Evolutionary conservation across 2,888 invertebrate species (phyloP), one percentile per base, ranked within the genome.

Genomic region (Oscheius myriophilus): DNA sequence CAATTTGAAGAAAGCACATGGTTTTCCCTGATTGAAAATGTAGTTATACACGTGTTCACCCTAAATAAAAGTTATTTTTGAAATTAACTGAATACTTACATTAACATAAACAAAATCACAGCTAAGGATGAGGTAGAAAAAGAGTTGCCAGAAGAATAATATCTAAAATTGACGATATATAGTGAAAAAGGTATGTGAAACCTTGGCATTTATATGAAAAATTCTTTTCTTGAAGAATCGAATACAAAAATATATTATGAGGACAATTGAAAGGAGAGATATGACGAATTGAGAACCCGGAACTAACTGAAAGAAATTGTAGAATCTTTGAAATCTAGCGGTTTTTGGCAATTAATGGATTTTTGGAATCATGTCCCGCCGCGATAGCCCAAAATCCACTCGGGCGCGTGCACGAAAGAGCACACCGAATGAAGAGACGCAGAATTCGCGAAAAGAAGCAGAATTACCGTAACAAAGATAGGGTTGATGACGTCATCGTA

Each of bases 171-270:
- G 26, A 26, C 26, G 11, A n/a, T n/a, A n/a, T 11, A 12, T 21
- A 52, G 6, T 52, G n/a, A 21, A 52, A 21, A 14, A 52, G 18
- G 3, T 4, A 6, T 14, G 23, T 7, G n/a, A 18, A 21, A 39
- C 53, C 53, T 54, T 54, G 53, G 23, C 53, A 25, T 54, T 54
- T 25, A 23, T 23, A 25, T 54, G 53, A n/a, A 54, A 54, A 25
- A 26, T 26, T 2, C 53, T 26, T 25, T 54, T 54, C n/a, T 26
- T n/a, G n/a, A 54, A n/a, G 23, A 54, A 54, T 2, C 53, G 25
- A 54, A n/a, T 26, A 16, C 23, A 39, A 12, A 54, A 54, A 14
- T 12, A 21, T 1, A 25, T 39, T 6, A 54, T 54, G 2, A 54
- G 53, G 26, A 26, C 9, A 6, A 54, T 26, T 23, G 53, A 54